Base-by-base conservation (phyloP, 1,140 invertebrate genomes). In the Saccostrea cuccullata region DNA sequence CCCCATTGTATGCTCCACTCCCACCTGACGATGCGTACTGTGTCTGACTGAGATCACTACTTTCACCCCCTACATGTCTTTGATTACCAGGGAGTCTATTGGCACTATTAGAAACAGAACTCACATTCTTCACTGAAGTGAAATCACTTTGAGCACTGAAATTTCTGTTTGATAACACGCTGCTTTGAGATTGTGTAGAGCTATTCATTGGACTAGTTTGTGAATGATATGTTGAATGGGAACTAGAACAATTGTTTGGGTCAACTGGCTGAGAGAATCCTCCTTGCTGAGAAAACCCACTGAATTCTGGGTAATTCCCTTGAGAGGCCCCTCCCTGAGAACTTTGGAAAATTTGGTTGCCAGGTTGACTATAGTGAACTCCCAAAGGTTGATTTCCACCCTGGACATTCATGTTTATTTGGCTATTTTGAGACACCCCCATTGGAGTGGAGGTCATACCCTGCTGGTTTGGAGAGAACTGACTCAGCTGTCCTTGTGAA, bases 151-250 rank as follows among this genome's bases (percentile, higher is more conserved):
- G 70, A 73, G 26, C 70, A 73, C 70, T 73, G 30, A 30, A 73
- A 73, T 73, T 67, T 23, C 60, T 67, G 60, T 67, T 73, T 26
- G 70, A 15, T 36, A 73, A 15, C 23, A 36, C 70, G 36, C 70
- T 73, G 11, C 30, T 26, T 12, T 13, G 70, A 30, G 70, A n/a
- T 64, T 64, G 58, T 64, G 15, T 17, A 64, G 58, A 6, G 15
- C 13, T 73, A 36, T 73, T 73, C 70, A 30, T 36, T 73, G 70
- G 70, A 73, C 70, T 73, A 73, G 70, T 73, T 36, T 73, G 70
- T 30, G 70, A 73, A 26, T 26, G 30, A 36, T 73, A 73, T 15
- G 23, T 73, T 26, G 70, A 30, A 73, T 73, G 26, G 15, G 70
- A 73, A 30, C 11, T 30, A 8, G 70, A 73, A 17, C 15, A 73